These are phyloP conservation scores for Theonella swinhoei DNA, from an alignment of 37 sponge, comb jelly and placozoan genomes.

Conservation along the genomic window DNA sequence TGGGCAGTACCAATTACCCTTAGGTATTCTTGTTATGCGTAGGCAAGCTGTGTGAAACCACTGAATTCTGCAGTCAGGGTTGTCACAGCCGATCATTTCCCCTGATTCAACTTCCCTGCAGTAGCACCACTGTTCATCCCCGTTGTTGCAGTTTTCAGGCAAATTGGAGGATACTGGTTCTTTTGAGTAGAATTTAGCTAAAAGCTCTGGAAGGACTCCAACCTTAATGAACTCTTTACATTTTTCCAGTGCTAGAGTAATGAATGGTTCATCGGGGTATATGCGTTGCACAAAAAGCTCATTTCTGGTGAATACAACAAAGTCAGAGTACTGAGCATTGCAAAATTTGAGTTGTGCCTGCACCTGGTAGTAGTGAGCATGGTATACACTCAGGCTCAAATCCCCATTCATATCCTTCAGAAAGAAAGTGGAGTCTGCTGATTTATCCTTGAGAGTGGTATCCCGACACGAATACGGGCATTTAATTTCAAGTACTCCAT, in stretches of 20 bases:
- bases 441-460: not conserved
- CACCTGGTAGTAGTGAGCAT: slow-evolving; percentile 76
- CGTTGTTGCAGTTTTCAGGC: not conserved
- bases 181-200: slow-evolving; percentile 41
- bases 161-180: not conserved
- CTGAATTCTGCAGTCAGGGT: not conserved
- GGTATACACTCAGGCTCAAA: slow-evolving; percentile 14
- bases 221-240: slow-evolving; percentile 26
- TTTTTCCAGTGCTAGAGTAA: not conserved
- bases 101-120: slow-evolving; percentile 4
- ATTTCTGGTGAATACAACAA: slow-evolving; percentile 39
- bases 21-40: not conserved
- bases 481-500: slow-evolving; percentile 49
- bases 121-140: slow-evolving; percentile 2
- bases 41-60: slow-evolving; percentile 47
- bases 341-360: slow-evolving; percentile 58
- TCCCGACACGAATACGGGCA: slow-evolving; percentile 39
- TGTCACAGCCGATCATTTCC: slow-evolving; percentile 35
- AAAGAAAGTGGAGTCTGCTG: slow-evolving; percentile 43
- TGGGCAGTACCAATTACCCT: slow-evolving; percentile 34
- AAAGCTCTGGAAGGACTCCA: slow-evolving; percentile 32
- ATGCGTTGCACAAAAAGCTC: slow-evolving; percentile 30
- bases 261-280: slow-evolving; percentile 22
- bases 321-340: slow-evolving; percentile 44
- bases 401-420: slow-evolving; percentile 26